Percentiles rank a stretch among this genome's conserved stretches.
Evolutionary conservation across 53 echinoderm and acorn worm species (phyloP).

Genomic region (Antedon mediterranea): DNA sequence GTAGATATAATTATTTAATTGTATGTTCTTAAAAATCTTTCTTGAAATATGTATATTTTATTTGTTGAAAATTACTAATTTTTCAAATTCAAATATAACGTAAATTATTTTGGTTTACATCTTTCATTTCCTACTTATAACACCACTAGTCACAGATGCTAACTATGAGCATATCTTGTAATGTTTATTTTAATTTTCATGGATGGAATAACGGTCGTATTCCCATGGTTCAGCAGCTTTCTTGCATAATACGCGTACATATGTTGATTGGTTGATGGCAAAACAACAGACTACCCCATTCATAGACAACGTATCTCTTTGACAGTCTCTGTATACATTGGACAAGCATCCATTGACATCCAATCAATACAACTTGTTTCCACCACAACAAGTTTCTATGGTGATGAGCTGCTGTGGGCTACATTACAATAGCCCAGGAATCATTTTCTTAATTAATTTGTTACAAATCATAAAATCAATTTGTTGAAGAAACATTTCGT

Average conservation of each 20-base stretch:
- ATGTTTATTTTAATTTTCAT: too few species aligned
- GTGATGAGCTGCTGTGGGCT: background rate
- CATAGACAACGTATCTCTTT: background rate
- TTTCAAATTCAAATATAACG: too few species aligned
- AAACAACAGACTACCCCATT: background rate
- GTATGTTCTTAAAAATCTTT: too few species aligned
- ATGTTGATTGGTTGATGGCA: background rate
- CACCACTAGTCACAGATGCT: too few species aligned
- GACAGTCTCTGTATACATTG: background rate
- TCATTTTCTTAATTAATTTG: background rate
- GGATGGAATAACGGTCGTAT: too few species aligned
- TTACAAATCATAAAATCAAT: constrained; percentile 1
- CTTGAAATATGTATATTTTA: too few species aligned
- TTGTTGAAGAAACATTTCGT: background rate
- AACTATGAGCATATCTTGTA: too few species aligned
- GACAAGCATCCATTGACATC: background rate
- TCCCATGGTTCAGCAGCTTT: too few species aligned
- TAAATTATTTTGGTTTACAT: too few species aligned
- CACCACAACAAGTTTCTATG: background rate
- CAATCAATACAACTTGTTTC: background rate
- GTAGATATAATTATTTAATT: too few species aligned
- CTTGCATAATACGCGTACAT: background rate
- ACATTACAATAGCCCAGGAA: background rate
- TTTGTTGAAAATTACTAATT: too few species aligned
- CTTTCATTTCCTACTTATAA: too few species aligned